These are phyloP conservation scores for Pimpla rufipes DNA, from an alignment of 2,888 invertebrate species.

Conservation along the genomic window DNA sequence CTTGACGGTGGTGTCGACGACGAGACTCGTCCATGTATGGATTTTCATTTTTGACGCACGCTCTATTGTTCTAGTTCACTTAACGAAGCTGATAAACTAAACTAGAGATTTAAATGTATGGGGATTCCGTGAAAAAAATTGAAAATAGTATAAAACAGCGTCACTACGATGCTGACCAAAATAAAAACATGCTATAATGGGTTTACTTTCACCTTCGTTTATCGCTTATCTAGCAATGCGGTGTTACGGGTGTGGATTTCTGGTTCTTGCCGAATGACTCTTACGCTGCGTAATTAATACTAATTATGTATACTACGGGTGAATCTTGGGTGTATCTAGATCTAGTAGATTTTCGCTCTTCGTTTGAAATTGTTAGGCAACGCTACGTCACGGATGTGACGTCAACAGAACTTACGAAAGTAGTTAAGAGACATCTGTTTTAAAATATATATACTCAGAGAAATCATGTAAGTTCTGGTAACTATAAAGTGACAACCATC, in stretches of 20 bases:
- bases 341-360: constrained; percentile 1
- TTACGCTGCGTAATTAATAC: constrained; percentile 32
- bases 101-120: neutral
- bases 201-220: constrained; percentile 57
- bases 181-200: constrained; percentile 21
- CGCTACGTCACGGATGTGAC: neutral
- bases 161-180: constrained; percentile 1
- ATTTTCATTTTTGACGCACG: constrained; percentile 48
- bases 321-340: neutral
- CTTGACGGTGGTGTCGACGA: constrained; percentile 56
- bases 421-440: neutral
- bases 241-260: constrained; percentile 39
- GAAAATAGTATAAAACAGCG: neutral
- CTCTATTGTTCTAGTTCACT: neutral
- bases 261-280: constrained; percentile 9
- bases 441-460: too few species aligned
- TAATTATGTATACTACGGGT: neutral
- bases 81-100: neutral
- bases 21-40: constrained; percentile 35
- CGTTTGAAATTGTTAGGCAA: neutral
- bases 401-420: neutral
- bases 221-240: constrained; percentile 32
- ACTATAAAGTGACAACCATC: too few species aligned
- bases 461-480: too few species aligned
- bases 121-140: neutral